These are phyloP conservation scores for Pelodytes ibericus DNA, from an alignment of 2,797 vertebrate species.

Conservation along the genomic window DNA sequence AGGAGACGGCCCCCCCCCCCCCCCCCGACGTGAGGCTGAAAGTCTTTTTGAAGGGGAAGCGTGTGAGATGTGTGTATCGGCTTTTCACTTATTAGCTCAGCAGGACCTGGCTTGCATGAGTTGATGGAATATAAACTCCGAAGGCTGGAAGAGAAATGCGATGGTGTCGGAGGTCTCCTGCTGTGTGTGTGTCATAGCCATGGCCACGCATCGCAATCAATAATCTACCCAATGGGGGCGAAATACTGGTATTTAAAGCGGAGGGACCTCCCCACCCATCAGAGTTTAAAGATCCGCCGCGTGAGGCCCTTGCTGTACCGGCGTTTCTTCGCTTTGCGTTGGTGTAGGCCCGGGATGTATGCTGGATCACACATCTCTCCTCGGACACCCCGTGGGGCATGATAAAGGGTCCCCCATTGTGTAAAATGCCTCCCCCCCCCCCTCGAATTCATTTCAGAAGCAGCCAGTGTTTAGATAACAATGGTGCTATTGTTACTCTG, in stretches of 20 bases:
- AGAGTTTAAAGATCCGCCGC: constrained; percentile 7
- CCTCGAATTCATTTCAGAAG: not conserved
- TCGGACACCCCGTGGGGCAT: not conserved
- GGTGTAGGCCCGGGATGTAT: not conserved
- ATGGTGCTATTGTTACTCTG: not conserved
- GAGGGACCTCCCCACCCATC: constrained; percentile 4
- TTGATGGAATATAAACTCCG: constrained; percentile 5
- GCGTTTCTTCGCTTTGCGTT: not conserved
- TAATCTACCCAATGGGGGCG: not conserved
- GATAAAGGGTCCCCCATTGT: not conserved
- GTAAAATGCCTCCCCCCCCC: not conserved
- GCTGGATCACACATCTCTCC: not conserved
- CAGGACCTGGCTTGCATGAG: not conserved
- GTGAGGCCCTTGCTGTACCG: not conserved
- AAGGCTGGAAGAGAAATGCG: not conserved
- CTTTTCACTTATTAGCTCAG: constrained; percentile 19
- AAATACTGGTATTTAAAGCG: not conserved
- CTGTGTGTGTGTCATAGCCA: not conserved
- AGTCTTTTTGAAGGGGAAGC: too few relatives aligned
- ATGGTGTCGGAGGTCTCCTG: not conserved
- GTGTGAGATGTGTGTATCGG: too few relatives aligned
- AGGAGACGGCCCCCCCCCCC: too few relatives aligned
- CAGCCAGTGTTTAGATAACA: not conserved
- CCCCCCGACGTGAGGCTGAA: too few relatives aligned
- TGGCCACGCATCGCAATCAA: constrained; percentile 5